phyloP scores from a whole-genome alignment of 2,888 invertebrate species.

The Mechanitis mazaeus region DNA sequence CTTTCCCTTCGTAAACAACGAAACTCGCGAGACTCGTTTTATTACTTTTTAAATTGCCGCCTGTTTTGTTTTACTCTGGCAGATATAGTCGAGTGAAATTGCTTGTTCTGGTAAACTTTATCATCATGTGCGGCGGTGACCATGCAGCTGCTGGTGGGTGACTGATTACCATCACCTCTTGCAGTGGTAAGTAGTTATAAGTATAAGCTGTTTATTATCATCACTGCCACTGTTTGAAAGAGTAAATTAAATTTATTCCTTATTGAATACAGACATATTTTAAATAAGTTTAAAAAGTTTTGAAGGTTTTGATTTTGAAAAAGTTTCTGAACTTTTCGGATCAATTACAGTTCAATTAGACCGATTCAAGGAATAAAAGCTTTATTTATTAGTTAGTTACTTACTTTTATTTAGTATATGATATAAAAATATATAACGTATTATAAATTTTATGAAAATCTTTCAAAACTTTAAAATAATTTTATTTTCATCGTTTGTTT shows the following conservation, averaged over 20 bases:
- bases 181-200: constrained; percentile 51
- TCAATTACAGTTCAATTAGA: neutral
- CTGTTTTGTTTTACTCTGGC: constrained; percentile 8
- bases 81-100: constrained; percentile 23
- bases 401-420: too few species aligned
- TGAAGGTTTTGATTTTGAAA: neutral
- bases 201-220: neutral
- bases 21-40: constrained; percentile 30
- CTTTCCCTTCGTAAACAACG: constrained; percentile 37
- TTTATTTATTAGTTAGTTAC: too few species aligned
- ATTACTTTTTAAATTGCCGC: constrained; percentile 11
- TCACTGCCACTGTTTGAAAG: neutral
- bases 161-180: constrained; percentile 45
- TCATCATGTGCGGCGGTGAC: constrained; percentile 52
- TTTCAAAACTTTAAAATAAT: too few species aligned
- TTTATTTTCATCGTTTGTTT: too few species aligned
- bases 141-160: constrained; percentile 57
- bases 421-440: too few species aligned
- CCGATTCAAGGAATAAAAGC: neutral
- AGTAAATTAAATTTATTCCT: neutral
- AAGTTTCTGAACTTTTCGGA: neutral
- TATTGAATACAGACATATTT: neutral
- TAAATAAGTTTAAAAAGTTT: constrained; percentile 2
- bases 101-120: constrained; percentile 32
- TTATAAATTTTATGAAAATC: too few species aligned